phyloP scores from a whole-genome alignment of 2,888 invertebrate genomes.

The Aromia moschata region DNA sequence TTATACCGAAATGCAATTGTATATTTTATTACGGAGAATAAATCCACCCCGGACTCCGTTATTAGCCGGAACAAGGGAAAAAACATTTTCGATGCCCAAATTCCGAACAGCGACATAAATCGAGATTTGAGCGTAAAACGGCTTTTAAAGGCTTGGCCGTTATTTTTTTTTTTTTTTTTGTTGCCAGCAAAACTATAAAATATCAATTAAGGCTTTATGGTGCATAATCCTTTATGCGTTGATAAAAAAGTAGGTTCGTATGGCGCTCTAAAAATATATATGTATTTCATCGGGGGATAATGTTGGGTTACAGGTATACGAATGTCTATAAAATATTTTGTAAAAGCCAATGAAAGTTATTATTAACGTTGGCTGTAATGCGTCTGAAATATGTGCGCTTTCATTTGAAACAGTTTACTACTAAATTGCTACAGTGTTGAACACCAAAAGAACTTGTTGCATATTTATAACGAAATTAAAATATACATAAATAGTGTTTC shows the following conservation, averaged over 20 bases:
- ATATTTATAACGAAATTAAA: no score
- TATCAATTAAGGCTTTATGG: conserved; percentile 18
- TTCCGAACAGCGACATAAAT: conserved; percentile 10
- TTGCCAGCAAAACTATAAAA: conserved; percentile 19
- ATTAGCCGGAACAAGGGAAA: conserved; percentile 7
- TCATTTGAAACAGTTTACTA: no score
- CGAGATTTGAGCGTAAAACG: conserved; percentile 6
- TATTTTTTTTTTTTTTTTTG: conserved; percentile 5
- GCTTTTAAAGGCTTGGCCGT: conserved; percentile 15
- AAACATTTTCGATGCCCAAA: conserved; percentile 13
- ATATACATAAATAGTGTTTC: no score
- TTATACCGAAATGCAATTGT: not conserved
- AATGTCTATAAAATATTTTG: not conserved
- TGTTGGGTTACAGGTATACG: not conserved
- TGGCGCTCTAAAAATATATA: conserved; percentile 6
- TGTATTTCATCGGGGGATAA: not conserved
- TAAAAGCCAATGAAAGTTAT: not conserved
- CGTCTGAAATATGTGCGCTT: not conserved
- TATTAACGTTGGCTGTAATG: no score
- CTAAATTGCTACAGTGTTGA: no score
- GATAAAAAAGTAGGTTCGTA: conserved; percentile 1
- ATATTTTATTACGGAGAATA: not conserved
- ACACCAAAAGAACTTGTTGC: no score
- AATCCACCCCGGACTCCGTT: not conserved
- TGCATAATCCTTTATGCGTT: conserved; percentile 9